phyloP scores from a whole-genome alignment of 92 coral and sea anemone genomes.

The Plumapathes pennacea region DNA sequence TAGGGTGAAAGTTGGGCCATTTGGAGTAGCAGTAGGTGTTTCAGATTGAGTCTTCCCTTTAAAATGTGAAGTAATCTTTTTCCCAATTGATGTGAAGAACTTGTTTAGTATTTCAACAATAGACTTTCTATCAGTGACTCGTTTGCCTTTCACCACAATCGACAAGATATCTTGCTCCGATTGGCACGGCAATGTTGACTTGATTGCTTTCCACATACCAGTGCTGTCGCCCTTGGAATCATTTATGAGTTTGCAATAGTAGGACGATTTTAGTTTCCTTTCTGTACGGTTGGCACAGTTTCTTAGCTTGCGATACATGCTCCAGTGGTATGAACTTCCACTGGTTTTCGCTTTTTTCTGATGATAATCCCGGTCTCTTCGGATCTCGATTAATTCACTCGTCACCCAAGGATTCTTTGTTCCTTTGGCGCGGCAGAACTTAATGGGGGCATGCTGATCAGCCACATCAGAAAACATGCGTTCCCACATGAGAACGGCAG shows the following conservation, averaged over 20 bases:
- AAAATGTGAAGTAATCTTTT: no score
- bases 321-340: slow-evolving; percentile 27
- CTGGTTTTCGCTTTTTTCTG: slow-evolving; percentile 9
- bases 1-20: no score
- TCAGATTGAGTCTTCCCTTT: no score
- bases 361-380: slow-evolving; percentile 20
- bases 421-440: slow-evolving; percentile 16
- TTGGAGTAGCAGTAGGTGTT: no score
- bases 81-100: no score
- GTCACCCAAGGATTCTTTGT: slow-evolving; percentile 4
- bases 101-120: no score
- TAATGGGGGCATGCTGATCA: slow-evolving; percentile 41
- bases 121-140: no score
- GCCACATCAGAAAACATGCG: slow-evolving; percentile 22
- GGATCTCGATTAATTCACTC: not conserved
- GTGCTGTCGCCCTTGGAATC: slow-evolving; percentile 29
- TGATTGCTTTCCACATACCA: slow-evolving; percentile 39
- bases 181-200: slow-evolving; percentile 5
- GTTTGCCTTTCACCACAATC: no score
- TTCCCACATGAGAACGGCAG: slow-evolving; percentile 22
- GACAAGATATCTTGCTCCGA: no score
- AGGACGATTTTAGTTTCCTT: slow-evolving; percentile 23
- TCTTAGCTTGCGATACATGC: slow-evolving; percentile 29
- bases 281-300: slow-evolving; percentile 25
- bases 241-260: slow-evolving; percentile 33